A percentile compares a stretch with the other conserved stretches of the same genome.
Conservation (phyloP, 1,140 invertebrate genomes). For the Belonocnema kinseyi region DNA sequence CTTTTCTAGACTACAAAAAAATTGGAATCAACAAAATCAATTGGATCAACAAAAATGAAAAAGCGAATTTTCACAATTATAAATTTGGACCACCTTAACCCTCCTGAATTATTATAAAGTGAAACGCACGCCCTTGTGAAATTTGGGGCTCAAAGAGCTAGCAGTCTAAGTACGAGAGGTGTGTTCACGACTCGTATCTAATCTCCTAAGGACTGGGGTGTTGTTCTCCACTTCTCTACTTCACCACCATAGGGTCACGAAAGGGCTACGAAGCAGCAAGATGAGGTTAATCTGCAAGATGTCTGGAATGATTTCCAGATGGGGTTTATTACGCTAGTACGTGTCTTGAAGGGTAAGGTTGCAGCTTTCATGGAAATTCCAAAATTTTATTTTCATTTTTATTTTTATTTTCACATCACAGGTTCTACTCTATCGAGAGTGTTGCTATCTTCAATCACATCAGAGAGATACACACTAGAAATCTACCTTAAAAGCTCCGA, state of each 20-base stretch:
- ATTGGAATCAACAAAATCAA: too few relatives aligned
- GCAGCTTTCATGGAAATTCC: conserved; percentile 39
- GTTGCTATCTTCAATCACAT: conserved; percentile 40
- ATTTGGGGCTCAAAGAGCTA: background rate
- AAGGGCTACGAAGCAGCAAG: conserved; percentile 38
- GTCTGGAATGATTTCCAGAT: conserved; percentile 55
- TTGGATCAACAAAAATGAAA: too few relatives aligned
- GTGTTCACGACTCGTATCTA: background rate
- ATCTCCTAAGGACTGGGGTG: background rate
- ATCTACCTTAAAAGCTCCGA: background rate
- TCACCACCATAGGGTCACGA: conserved; percentile 29
- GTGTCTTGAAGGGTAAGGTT: conserved; percentile 45
- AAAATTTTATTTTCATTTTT: conserved; percentile 44
- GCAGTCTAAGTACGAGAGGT: background rate
- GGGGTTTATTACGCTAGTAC: conserved; percentile 69
- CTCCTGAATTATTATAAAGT: background rate
- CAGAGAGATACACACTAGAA: background rate
- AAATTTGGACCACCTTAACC: too few relatives aligned
- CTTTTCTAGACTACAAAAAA: too few relatives aligned
- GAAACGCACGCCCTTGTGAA: background rate
- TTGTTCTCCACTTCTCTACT: background rate
- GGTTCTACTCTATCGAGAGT: conserved; percentile 39
- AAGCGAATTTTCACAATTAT: too few relatives aligned
- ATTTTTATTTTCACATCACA: conserved; percentile 35
- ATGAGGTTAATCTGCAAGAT: conserved; percentile 66